phyloP scores from a whole-genome alignment of 2,113 vertebrate genomes.

The Barbus barbus region DNA sequence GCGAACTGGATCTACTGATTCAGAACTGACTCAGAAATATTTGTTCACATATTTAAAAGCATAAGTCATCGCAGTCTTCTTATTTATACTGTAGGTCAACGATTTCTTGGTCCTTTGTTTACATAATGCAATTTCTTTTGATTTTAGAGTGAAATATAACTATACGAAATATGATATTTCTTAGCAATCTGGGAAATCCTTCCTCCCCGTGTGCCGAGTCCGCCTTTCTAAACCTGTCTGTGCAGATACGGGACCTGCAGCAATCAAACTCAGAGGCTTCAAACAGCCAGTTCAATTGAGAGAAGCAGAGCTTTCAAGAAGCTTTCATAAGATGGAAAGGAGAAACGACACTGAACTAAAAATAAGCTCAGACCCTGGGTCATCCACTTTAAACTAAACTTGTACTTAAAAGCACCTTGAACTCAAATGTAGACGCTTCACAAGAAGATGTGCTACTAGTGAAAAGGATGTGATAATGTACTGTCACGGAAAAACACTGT shows the following conservation, averaged over 20 bases:
- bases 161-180: too few relatives aligned
- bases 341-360: constrained; percentile 16
- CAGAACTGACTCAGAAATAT: not conserved
- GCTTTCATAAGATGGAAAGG: constrained; percentile 1
- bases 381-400: not conserved
- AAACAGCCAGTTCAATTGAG: constrained; percentile 42
- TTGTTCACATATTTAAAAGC: not conserved
- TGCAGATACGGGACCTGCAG: constrained; percentile 32
- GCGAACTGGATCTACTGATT: not conserved
- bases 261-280: constrained; percentile 48
- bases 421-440: not conserved
- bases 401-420: not conserved
- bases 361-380: not conserved
- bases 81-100: not conserved
- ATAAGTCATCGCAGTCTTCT: not conserved
- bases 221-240: too few relatives aligned
- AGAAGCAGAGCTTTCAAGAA: not conserved
- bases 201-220: too few relatives aligned
- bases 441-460: not conserved
- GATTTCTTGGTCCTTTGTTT: not conserved
- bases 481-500: not conserved
- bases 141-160: not conserved
- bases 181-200: not conserved
- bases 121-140: not conserved
- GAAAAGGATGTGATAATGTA: not conserved